Conservation (phyloP, 1,140 invertebrate genomes). For the Diorhabda sublineata region DNA sequence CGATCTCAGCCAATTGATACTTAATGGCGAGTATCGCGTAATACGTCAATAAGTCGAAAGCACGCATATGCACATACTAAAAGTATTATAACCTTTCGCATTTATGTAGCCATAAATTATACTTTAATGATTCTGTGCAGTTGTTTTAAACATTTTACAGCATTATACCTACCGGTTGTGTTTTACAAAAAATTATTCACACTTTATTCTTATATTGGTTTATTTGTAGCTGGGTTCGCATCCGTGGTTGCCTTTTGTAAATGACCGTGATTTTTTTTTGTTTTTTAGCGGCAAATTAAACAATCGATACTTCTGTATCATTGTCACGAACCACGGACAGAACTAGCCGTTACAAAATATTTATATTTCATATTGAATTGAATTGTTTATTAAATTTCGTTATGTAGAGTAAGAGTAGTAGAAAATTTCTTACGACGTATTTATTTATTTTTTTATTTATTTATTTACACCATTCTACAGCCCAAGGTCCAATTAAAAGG, state of each 20-base stretch:
- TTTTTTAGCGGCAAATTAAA: neutral
- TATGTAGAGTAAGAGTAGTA: too few species aligned
- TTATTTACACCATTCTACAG: too few species aligned
- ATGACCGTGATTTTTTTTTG: neutral
- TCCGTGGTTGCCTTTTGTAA: slow-evolving; percentile 5
- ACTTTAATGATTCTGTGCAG: slow-evolving; percentile 45
- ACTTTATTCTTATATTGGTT: slow-evolving; percentile 22
- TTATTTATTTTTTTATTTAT: too few species aligned
- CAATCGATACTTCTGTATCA: slow-evolving; percentile 2
- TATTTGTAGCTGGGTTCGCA: slow-evolving; percentile 21
- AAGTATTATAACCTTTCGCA: slow-evolving; percentile 45
- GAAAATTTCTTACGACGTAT: too few species aligned
- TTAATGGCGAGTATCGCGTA: slow-evolving; percentile 23
- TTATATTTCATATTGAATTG: too few species aligned
- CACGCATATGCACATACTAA: slow-evolving; percentile 44
- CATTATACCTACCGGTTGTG: slow-evolving; percentile 25
- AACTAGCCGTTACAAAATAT: neutral
- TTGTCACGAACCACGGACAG: neutral
- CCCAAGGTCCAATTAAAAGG: too few species aligned
- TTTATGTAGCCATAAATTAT: slow-evolving; percentile 45
- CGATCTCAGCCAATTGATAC: slow-evolving; percentile 3
- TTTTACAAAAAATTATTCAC: slow-evolving; percentile 35
- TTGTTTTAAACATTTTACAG: slow-evolving; percentile 43
- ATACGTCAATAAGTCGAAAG: slow-evolving; percentile 33
- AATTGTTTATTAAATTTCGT: too few species aligned